Base-by-base conservation (phyloP, 2,888 invertebrate genomes). In the Andrena trimmerana region DNA sequence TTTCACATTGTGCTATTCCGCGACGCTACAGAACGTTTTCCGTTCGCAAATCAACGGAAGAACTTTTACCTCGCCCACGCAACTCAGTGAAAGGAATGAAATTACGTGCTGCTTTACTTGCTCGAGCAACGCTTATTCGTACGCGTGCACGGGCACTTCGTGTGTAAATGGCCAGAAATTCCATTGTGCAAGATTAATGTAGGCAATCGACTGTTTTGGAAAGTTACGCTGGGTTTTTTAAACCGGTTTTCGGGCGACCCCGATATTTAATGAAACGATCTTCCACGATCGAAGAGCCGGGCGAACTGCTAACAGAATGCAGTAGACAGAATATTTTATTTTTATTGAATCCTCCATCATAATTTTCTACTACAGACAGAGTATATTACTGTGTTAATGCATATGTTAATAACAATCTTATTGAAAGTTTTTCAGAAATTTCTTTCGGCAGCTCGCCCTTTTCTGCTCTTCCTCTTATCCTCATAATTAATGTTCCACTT, bases 51-150 rank as follows among this genome's bases (percentile, higher is more conserved):
- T 68, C 54, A 68, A 65, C 33, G 75, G 62, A 80, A 67, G 59
- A 75, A 75, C 73, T 82, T 75, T 79, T 82, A 80, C 67, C 36
- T 75, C 82, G 68, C 71, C 82, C 80, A 82, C 80, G 59, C 70
- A 54, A 6, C 42, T 24, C 62, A 52, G 70, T 70, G 65, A 59
- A 71, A 75, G 71, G 62, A 42, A 75, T 71, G 69, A 67, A 75
- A 72, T 68, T 48, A 24, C 36, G 31, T 2, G 27, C n/a, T 16
- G 29, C 59, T 59, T 73, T 42, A 16, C 73, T 78, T 66, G 42
- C 59, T 73, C 29, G 10, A 57, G 24, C 10, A 24, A 57, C 10
- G 24, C 8, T 27, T 24, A 66, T 10, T 31, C 20, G 42, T 50
- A 16, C 20, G n/a, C 2, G 16, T 20, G n/a, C 20, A 33, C 33